Conservation (phyloP, 2,113 vertebrate species). For the Chlorodrepanis virens region DNA sequence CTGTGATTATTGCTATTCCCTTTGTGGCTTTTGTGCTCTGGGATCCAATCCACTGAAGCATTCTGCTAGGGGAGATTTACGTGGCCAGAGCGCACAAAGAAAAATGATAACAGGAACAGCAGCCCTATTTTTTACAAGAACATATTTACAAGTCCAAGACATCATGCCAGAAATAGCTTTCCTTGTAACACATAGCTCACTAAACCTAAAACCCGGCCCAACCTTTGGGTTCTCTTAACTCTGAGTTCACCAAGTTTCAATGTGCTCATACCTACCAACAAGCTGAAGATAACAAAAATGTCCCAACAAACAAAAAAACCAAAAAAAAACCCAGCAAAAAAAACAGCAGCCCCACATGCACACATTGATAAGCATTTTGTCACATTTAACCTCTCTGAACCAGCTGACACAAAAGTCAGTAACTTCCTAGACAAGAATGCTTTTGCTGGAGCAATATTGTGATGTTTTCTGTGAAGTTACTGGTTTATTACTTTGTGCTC, state of each 20-base stretch:
- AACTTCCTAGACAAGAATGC: neutral
- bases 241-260: neutral
- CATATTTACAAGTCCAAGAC: slow-evolving; percentile 7
- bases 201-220: neutral
- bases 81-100: slow-evolving; percentile 45
- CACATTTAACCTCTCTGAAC: neutral
- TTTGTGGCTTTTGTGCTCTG: slow-evolving; percentile 54
- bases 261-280: neutral
- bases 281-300: neutral
- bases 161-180: neutral
- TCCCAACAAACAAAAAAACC: neutral
- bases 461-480: neutral
- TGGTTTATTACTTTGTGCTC: neutral
- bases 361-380: neutral
- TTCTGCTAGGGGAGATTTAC: slow-evolving; percentile 48
- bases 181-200: neutral
- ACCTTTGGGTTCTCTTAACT: neutral
- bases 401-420: neutral
- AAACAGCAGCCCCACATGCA: rapidly evolving
- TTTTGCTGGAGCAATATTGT: neutral
- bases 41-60: slow-evolving; percentile 54
- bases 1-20: slow-evolving; percentile 28
- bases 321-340: neutral
- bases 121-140: slow-evolving; percentile 17
- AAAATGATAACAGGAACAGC: neutral